phyloP scores from a whole-genome alignment of 2,113 vertebrate genomes.

The Erythrocebus patas region DNA sequence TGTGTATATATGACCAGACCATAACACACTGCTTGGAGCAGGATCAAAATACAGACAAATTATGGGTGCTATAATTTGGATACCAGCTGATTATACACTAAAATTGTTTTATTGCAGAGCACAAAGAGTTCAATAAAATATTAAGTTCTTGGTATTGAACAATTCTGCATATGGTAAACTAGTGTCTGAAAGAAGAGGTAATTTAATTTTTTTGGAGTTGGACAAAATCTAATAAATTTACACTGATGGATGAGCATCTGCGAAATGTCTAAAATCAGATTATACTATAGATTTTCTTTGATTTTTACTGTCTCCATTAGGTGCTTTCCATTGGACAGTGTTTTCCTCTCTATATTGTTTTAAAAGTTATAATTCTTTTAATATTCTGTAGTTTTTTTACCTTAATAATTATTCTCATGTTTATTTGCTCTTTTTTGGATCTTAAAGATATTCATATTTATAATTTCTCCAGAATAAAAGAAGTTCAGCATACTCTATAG shows the following conservation, averaged over 20 bases:
- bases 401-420: not conserved
- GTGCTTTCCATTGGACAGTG: not conserved
- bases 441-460: not conserved
- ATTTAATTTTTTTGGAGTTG: not conserved
- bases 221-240: not conserved
- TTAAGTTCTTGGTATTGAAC: not conserved
- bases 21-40: not conserved
- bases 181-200: not conserved
- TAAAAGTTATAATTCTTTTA: not conserved
- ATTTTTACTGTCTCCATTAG: not conserved
- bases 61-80: not conserved
- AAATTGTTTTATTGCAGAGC: not conserved
- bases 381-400: not conserved
- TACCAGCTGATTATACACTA: not conserved
- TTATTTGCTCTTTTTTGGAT: not conserved
- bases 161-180: not conserved
- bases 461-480: not conserved
- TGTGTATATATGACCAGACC: not conserved
- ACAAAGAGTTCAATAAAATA: not conserved
- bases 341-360: not conserved
- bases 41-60: conserved; percentile 7
- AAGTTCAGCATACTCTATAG: not conserved
- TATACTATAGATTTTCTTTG: not conserved
- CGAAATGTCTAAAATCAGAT: not conserved
- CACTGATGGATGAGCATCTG: not conserved